Base-by-base conservation (phyloP, 2,113 vertebrate genomes). In the Psilopsiagon aurifrons region DNA sequence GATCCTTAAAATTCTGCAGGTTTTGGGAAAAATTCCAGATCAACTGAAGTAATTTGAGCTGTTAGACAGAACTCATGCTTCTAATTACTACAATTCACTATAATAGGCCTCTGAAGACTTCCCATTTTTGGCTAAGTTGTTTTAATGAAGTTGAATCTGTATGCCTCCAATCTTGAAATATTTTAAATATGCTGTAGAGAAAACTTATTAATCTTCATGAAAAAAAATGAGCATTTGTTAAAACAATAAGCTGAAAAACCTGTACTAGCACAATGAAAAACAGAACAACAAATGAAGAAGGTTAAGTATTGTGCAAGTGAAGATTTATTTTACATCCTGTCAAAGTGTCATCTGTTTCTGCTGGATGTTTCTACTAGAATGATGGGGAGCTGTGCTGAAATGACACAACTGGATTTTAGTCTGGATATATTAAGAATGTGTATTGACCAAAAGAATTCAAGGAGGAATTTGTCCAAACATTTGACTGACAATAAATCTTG, bases 71-170 rank as follows among this genome's bases (percentile, higher is more conserved):
- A 94, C 77, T 93, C 90, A 88, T 80, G 88, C 51, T 94, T 96
- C 93, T 81, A 73, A 74, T 83, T 24, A 84, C 91, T 94, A 62
- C 78, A 96, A 93, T 82, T 96, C 94, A 88, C 46, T 83, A 24
- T 82, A 96, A 97, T 15, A 94, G 94, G 86, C 82, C 95, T 97
- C 57, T 1, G 41, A 95, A 97, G 96, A 83, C 82, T 83, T 79
- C n/a, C 70, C 17, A 7, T 35, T 88, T 86, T 94, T 96, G 88
- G 93, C 94, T 93, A 92, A 6, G 47, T 64, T 86, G 90, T 93
- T 95, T 94, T 96, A 93, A 95, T 87, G 90, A 96, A 64, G 88
- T 63, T 94, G 95, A 96, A 97, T 83, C 64, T 59, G 71, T 69
- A 27, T 29, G 37, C 86, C 60, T 83, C 60, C 37, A 18, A 73